Percentiles rank a stretch among this genome's conserved stretches.
Evolutionary conservation across 1,140 invertebrate species (phyloP).

Genomic region (Homalodisca vitripennis): DNA sequence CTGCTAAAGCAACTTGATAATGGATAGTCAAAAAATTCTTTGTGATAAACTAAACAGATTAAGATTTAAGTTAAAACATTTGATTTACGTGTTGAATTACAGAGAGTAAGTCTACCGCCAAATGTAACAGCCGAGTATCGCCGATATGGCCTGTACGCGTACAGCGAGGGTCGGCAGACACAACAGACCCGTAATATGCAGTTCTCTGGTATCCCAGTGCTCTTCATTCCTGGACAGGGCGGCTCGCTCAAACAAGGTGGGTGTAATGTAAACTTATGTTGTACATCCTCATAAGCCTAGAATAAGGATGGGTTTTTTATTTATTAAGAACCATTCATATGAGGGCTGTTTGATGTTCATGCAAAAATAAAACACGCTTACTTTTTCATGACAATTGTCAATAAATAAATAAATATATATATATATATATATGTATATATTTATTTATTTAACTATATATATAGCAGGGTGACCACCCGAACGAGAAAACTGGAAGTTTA

Average conservation of each 20-base stretch:
- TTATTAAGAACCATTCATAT: too few relatives aligned
- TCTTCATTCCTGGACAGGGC: constrained; percentile 91
- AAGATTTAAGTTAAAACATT: neutral
- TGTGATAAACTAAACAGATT: neutral
- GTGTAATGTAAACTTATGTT: too few relatives aligned
- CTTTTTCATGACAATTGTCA: too few relatives aligned
- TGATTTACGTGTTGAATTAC: constrained; percentile 42
- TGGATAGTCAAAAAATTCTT: neutral
- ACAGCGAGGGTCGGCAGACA: constrained; percentile 80
- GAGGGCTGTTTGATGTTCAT: too few relatives aligned
- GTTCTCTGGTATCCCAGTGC: constrained; percentile 83
- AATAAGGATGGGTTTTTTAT: too few relatives aligned
- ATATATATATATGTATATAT: too few relatives aligned
- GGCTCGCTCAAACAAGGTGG: constrained; percentile 87
- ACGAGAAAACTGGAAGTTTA: too few relatives aligned
- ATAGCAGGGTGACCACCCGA: too few relatives aligned
- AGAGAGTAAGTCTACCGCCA: constrained; percentile 65
- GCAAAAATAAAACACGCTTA: too few relatives aligned
- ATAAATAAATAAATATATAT: too few relatives aligned
- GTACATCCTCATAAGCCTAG: too few relatives aligned
- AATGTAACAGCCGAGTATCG: constrained; percentile 60
- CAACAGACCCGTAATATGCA: constrained; percentile 66
- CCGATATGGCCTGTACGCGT: constrained; percentile 82
- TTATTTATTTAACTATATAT: too few relatives aligned
- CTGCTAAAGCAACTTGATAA: neutral